Evolutionary conservation across 2,888 invertebrate species (phyloP).

Genomic region (Leucoptera coffeella): DNA sequence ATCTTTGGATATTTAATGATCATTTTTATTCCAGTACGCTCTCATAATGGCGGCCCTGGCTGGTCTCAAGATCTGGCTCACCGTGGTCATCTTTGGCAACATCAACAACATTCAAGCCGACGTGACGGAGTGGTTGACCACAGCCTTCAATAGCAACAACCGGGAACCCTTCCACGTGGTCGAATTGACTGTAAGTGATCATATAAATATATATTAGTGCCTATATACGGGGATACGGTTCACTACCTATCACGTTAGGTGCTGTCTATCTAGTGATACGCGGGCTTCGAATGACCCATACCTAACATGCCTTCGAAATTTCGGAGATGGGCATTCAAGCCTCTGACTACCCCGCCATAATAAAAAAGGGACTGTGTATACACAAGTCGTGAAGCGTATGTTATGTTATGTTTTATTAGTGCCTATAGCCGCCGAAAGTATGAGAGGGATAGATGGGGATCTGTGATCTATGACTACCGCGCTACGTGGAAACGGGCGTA

Average conservation of each 20-base stretch:
- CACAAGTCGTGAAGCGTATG: too few relatives aligned
- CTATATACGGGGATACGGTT: too few relatives aligned
- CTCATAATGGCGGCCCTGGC: slow-evolving; percentile 19
- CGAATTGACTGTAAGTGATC: slow-evolving; percentile 16
- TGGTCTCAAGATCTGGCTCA: slow-evolving; percentile 17
- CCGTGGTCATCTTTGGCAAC: slow-evolving; percentile 16
- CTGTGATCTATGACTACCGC: too few relatives aligned
- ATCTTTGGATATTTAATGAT: too few relatives aligned
- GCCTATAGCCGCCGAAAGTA: too few relatives aligned
- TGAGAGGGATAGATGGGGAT: too few relatives aligned
- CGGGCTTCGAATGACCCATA: background rate
- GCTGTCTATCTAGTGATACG: background rate
- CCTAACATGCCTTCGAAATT: background rate
- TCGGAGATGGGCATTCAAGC: background rate
- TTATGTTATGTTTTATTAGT: too few relatives aligned
- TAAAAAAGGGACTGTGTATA: too few relatives aligned
- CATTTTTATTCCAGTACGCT: slow-evolving; percentile 17
- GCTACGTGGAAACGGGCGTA: too few relatives aligned
- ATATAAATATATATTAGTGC: too few relatives aligned
- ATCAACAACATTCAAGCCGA: slow-evolving; percentile 9
- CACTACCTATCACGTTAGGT: background rate
- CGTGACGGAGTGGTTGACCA: slow-evolving; percentile 15
- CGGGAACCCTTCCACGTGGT: slow-evolving; percentile 13
- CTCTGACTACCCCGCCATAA: background rate
- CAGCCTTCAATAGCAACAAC: slow-evolving; percentile 12